Evolutionary conservation across 2,113 vertebrate genomes (phyloP).

Genomic region (Pteronura brasiliensis): DNA sequence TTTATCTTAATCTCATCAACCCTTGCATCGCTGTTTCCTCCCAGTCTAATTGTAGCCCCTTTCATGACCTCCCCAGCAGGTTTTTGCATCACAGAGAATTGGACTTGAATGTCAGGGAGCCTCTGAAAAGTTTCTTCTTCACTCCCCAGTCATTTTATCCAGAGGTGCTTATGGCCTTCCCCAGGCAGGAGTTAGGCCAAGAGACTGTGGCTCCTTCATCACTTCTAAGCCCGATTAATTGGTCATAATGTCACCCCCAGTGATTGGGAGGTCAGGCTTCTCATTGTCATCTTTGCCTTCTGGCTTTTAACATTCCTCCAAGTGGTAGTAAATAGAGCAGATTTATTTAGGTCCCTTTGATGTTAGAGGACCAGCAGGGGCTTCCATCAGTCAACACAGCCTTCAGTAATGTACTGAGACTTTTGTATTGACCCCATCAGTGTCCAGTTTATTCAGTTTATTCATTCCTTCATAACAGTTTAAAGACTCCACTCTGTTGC

Average conservation of each 20-base stretch:
- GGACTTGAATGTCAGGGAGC: background rate
- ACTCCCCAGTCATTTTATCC: background rate
- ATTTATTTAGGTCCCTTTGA: background rate
- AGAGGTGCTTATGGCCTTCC: background rate
- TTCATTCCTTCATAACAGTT: background rate
- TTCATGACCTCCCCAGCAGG: background rate
- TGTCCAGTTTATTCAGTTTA: background rate
- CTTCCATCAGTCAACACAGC: background rate
- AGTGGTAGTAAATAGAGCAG: background rate
- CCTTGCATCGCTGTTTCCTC: background rate
- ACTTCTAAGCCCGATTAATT: background rate
- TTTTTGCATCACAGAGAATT: background rate
- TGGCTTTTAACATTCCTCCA: background rate
- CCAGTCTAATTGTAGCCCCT: background rate
- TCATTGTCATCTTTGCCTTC: background rate
- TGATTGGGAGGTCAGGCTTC: background rate
- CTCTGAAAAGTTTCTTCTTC: background rate
- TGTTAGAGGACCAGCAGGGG: background rate
- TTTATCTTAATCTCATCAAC: background rate
- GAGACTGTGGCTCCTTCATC: background rate
- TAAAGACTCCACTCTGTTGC: background rate
- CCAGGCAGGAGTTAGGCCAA: background rate
- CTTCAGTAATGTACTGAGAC: background rate
- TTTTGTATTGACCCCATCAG: background rate
- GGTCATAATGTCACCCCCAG: background rate